phyloP scores from a whole-genome alignment of 2,113 vertebrate species.

The Loxodonta africana region DNA sequence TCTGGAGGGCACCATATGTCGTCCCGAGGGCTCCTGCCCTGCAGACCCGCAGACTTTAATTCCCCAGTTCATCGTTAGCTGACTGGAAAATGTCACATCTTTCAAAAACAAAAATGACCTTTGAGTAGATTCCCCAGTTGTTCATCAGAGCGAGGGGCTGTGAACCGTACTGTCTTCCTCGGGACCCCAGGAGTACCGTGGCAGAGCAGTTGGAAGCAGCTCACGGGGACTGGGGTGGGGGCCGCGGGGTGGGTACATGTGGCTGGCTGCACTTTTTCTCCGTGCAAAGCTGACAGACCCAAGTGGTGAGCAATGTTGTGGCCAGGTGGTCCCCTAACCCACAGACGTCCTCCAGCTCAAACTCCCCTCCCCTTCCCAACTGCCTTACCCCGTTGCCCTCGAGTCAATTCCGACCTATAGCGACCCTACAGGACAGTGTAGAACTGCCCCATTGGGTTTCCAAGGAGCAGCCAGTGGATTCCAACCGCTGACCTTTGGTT shows the following conservation, averaged over 20 bases:
- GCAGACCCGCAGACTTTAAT: accelerated
- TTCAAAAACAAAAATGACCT: not conserved
- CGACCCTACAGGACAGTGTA: too few relatives aligned
- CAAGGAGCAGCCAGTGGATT: too few relatives aligned
- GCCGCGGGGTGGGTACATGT: accelerated
- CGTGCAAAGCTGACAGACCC: too few relatives aligned
- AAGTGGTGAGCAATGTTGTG: accelerated
- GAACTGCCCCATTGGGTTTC: too few relatives aligned
- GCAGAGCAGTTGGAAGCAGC: not conserved
- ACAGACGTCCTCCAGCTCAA: not conserved
- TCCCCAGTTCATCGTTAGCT: not conserved
- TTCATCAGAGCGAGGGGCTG: accelerated
- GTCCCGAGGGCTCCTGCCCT: not conserved
- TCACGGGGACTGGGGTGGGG: too few relatives aligned
- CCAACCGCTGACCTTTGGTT: too few relatives aligned
- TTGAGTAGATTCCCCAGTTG: not conserved
- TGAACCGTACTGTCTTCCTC: not conserved
- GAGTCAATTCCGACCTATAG: too few relatives aligned
- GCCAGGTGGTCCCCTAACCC: not conserved
- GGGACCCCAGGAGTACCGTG: not conserved
- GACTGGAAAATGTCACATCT: not conserved
- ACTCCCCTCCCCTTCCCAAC: too few relatives aligned
- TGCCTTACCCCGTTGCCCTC: too few relatives aligned
- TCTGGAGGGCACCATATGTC: not conserved
- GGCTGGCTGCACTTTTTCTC: not conserved